These are phyloP conservation scores for Orthosia incerta DNA, from an alignment of 2,888 invertebrate species.

Conservation along the genomic window DNA sequence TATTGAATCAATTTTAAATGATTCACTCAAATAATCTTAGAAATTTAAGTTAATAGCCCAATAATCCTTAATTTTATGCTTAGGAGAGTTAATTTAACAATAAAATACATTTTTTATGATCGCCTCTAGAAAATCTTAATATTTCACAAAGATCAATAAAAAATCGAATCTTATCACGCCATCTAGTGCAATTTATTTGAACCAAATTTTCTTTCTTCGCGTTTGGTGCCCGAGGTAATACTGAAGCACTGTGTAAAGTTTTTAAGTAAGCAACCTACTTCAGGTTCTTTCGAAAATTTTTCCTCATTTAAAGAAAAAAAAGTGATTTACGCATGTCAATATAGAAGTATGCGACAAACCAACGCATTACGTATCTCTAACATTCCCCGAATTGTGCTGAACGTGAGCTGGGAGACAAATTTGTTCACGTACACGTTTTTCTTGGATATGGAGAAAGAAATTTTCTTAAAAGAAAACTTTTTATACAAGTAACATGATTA, in stretches of 20 bases:
- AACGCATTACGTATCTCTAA: constrained; percentile 78
- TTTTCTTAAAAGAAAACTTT: constrained; percentile 76
- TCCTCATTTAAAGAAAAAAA: constrained; percentile 53
- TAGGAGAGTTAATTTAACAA: too few species aligned
- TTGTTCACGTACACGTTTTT: constrained; percentile 73
- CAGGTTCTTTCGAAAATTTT: constrained; percentile 2
- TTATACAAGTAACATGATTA: constrained; percentile 55
- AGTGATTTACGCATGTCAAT: constrained; percentile 70
- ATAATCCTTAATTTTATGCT: too few species aligned
- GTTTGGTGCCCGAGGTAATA: too few species aligned
- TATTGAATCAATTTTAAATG: too few species aligned
- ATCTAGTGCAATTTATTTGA: too few species aligned
- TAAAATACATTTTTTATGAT: too few species aligned
- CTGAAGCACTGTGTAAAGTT: background rate
- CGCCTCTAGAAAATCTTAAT: too few species aligned
- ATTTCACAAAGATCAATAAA: too few species aligned
- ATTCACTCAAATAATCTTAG: too few species aligned
- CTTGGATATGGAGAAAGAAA: constrained; percentile 71
- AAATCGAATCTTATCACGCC: too few species aligned
- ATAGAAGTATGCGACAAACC: constrained; percentile 78
- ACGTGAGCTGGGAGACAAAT: constrained; percentile 82
- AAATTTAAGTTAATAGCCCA: too few species aligned
- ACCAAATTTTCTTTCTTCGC: too few species aligned
- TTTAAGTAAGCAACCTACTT: background rate
- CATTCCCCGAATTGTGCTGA: constrained; percentile 78